Percentiles rank a stretch among this genome's conserved stretches.
Conservation (phyloP, 1,140 invertebrate genomes). For the Xylocopa sonorina region DNA sequence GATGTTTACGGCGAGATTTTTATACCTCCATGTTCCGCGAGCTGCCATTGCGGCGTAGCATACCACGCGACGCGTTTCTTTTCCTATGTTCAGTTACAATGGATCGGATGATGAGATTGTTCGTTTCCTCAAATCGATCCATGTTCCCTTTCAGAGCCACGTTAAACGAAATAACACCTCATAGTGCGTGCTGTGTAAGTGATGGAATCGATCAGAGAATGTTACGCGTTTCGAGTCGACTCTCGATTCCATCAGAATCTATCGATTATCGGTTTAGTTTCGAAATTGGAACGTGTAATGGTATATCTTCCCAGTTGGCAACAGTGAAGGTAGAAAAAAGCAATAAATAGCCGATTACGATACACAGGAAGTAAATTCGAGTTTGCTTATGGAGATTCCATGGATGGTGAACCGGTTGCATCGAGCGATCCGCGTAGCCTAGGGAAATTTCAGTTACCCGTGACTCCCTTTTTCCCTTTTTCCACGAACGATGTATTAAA, state of each 20-base stretch:
- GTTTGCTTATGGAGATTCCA: not conserved
- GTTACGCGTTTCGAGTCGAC: no score
- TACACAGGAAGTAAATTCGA: not conserved
- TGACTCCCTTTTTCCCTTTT: not conserved
- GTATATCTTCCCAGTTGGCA: no score
- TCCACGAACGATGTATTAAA: conserved; percentile 31
- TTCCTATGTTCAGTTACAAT: no score
- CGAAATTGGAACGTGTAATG: no score
- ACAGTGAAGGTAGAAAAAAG: no score
- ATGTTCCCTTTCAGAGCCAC: no score
- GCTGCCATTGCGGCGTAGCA: not conserved
- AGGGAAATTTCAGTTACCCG: conserved; percentile 5
- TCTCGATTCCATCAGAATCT: no score
- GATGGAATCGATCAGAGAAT: no score
- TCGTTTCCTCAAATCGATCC: not conserved
- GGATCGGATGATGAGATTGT: not conserved
- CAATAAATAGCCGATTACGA: not conserved
- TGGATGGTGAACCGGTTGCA: not conserved
- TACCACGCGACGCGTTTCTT: not conserved
- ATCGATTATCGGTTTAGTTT: no score
- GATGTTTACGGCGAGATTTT: not conserved
- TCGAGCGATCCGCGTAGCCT: not conserved
- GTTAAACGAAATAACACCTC: no score
- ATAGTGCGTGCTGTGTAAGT: no score
- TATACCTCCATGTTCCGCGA: no score